A percentile compares a stretch with the other conserved stretches of the same genome.
Conservation (phyloP, 2,797 vertebrate genomes). For the Muscicapa comitata region DNA sequence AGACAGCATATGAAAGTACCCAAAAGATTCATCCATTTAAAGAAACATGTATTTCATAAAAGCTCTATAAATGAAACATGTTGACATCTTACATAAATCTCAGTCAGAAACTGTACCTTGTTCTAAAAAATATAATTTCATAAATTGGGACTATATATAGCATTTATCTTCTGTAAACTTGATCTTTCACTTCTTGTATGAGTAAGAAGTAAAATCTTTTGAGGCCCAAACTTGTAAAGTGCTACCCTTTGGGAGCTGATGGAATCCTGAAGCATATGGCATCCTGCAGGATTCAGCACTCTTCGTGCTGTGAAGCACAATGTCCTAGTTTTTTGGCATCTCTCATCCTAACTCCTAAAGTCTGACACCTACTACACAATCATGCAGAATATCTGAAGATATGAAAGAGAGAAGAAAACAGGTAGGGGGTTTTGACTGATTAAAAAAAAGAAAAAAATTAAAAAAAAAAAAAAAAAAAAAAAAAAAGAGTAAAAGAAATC, state of each 20-base stretch:
- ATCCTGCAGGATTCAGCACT: not conserved
- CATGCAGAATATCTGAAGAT: not conserved
- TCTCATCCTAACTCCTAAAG: not conserved
- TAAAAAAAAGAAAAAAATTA: too few relatives aligned
- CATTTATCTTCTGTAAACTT: not conserved
- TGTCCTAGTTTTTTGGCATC: not conserved
- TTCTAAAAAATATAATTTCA: not conserved
- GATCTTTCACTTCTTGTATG: not conserved
- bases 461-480: not conserved
- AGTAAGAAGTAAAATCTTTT: not conserved
- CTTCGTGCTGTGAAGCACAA: rapidly evolving
- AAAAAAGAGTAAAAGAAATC: not conserved
- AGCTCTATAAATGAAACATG: not conserved
- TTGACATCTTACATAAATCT: not conserved
- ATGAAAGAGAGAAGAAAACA: not conserved
- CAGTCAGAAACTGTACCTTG: not conserved
- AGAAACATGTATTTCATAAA: not conserved
- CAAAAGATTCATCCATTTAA: not conserved
- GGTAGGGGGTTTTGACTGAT: rapidly evolving
- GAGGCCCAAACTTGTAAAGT: not conserved
- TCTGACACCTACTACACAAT: not conserved
- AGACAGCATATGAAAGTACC: not conserved
- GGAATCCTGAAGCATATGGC: not conserved
- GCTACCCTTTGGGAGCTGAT: not conserved
- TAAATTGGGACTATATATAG: not conserved